phyloP scores from a whole-genome alignment of 2,888 invertebrate species.

The Timema podura region DNA sequence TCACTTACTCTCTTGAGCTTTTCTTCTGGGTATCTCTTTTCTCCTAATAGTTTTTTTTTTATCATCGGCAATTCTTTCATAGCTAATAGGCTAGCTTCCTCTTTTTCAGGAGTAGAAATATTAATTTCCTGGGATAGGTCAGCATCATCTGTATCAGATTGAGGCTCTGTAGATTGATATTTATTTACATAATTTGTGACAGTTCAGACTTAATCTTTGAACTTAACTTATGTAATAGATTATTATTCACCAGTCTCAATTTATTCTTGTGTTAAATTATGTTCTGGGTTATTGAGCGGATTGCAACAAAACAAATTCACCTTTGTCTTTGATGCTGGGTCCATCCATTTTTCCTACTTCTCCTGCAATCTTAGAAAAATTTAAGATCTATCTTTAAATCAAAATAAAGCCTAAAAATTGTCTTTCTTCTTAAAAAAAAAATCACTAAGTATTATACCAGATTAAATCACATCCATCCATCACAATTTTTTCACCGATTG shows the following conservation, averaged over 20 bases:
- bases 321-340: slow-evolving; percentile 2
- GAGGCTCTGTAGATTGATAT: too few species aligned
- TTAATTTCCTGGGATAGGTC: background rate
- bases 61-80: background rate
- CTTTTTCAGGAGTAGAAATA: slow-evolving; percentile 8
- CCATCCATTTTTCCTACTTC: background rate
- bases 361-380: background rate
- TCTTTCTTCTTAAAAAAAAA: too few species aligned
- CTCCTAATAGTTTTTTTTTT: background rate
- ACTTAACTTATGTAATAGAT: background rate
- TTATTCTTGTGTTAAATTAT: background rate
- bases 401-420: too few species aligned
- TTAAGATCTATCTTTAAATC: too few species aligned
- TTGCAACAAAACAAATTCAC: slow-evolving; percentile 13
- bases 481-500: too few species aligned
- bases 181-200: background rate
- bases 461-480: too few species aligned
- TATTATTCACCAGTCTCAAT: background rate
- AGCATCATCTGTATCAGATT: too few species aligned
- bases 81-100: background rate
- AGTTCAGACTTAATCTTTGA: background rate
- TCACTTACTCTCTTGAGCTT: too few species aligned
- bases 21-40: background rate
- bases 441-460: too few species aligned
- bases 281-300: background rate